These are phyloP conservation scores for Pteropus alecto DNA, from an alignment of 2,113 vertebrate species.

Conservation along the genomic window DNA sequence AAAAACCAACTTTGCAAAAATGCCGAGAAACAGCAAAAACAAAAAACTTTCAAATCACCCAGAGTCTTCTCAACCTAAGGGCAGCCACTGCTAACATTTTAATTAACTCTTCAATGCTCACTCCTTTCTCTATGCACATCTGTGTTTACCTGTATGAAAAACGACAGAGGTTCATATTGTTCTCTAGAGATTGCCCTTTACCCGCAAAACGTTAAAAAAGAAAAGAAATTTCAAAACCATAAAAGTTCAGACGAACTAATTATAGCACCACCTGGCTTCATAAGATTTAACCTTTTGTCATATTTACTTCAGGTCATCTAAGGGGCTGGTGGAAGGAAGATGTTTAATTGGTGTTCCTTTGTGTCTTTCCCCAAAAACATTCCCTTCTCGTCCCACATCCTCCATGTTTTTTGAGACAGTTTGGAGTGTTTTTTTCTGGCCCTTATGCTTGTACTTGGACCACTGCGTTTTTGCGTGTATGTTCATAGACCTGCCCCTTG, in stretches of 20 bases:
- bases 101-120: background rate
- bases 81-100: background rate
- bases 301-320: background rate
- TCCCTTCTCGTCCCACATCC: fast-evolving
- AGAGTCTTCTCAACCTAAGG: background rate
- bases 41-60: background rate
- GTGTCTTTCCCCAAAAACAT: background rate
- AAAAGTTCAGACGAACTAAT: background rate
- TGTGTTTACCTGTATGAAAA: background rate
- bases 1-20: background rate
- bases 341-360: fast-evolving
- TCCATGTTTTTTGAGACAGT: background rate
- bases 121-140: background rate
- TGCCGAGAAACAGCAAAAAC: background rate
- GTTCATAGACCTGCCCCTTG: background rate
- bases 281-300: background rate
- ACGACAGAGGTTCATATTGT: background rate
- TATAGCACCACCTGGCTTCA: background rate
- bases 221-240: background rate
- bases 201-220: background rate
- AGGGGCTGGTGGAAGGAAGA: fast-evolving
- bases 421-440: background rate
- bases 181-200: background rate
- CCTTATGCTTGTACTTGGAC: fast-evolving
- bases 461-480: background rate